Evolutionary conservation across 2,113 vertebrate genomes (phyloP).

Genomic region (Pristiophorus japonicus): DNA sequence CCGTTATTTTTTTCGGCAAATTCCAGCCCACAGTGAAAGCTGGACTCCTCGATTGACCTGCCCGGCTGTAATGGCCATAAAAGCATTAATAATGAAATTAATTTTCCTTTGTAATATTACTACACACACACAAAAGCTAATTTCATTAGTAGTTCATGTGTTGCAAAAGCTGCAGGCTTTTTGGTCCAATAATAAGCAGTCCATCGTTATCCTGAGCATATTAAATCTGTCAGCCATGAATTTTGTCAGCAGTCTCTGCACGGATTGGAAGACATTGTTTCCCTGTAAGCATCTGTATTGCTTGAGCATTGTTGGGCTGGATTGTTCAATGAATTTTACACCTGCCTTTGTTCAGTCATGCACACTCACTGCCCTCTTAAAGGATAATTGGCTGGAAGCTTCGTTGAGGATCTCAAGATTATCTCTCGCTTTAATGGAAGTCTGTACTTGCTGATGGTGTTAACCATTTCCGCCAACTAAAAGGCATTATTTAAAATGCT

Average conservation of each 20-base stretch:
- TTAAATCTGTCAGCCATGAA: constrained; percentile 56
- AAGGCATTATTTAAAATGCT: not conserved
- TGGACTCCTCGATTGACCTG: not conserved
- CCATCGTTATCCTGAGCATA: constrained; percentile 55
- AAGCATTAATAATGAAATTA: constrained; percentile 49
- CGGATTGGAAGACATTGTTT: constrained; percentile 40
- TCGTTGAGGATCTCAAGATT: not conserved
- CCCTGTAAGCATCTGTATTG: constrained; percentile 36
- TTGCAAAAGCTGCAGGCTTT: constrained; percentile 52
- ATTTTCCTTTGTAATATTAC: constrained; percentile 50
- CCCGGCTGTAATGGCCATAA: not conserved
- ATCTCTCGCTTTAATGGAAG: not conserved
- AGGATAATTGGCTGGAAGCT: not conserved
- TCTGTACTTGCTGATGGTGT: not conserved
- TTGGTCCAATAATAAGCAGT: constrained; percentile 56
- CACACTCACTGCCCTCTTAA: not conserved
- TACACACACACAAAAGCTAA: constrained; percentile 49
- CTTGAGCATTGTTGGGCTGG: constrained; percentile 33
- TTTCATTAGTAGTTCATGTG: constrained; percentile 52
- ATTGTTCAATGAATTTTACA: constrained; percentile 20
- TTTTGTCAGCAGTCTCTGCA: constrained; percentile 54
- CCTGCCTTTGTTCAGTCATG: constrained; percentile 27
- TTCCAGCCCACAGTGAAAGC: not conserved
- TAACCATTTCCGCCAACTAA: not conserved
- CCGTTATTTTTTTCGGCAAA: not conserved